A percentile compares a stretch with the other conserved stretches of the same genome.
Conservation (phyloP, 2,797 vertebrate genomes). For the Mormyrops attenuatus region DNA sequence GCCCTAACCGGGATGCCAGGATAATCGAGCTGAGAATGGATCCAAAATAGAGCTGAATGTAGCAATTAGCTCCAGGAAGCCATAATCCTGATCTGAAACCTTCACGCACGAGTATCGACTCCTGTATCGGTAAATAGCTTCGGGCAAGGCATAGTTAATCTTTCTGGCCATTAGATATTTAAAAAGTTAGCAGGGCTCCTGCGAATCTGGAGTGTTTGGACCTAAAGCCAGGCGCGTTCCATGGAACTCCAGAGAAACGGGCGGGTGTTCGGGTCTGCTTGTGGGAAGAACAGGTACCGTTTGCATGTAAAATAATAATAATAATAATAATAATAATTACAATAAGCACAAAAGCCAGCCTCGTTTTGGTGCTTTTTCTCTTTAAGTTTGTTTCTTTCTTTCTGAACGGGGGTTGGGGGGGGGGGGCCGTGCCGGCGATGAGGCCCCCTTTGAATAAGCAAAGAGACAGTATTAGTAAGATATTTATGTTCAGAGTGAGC, state of each 20-base stretch:
- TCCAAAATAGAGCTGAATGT: not conserved
- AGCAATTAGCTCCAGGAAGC: not conserved
- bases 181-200: conserved; percentile 13
- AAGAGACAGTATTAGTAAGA: conserved; percentile 45
- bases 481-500: conserved; percentile 39
- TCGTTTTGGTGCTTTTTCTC: not conserved
- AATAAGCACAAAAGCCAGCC: not conserved
- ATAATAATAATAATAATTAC: not conserved
- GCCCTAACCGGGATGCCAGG: not conserved
- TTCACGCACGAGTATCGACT: not conserved
- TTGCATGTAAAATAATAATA: not conserved
- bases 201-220: not conserved
- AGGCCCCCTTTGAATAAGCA: conserved; percentile 44
- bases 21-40: not conserved
- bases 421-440: not conserved
- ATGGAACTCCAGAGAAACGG: not conserved
- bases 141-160: conserved; percentile 21
- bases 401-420: not conserved
- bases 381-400: not conserved
- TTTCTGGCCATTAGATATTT: conserved; percentile 14
- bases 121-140: not conserved
- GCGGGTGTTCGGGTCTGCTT: not conserved
- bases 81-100: not conserved
- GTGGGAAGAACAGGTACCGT: not conserved
- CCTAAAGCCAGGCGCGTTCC: not conserved